These are phyloP conservation scores for Butorides virescens DNA, from an alignment of 2,113 vertebrate species.

Conservation along the genomic window DNA sequence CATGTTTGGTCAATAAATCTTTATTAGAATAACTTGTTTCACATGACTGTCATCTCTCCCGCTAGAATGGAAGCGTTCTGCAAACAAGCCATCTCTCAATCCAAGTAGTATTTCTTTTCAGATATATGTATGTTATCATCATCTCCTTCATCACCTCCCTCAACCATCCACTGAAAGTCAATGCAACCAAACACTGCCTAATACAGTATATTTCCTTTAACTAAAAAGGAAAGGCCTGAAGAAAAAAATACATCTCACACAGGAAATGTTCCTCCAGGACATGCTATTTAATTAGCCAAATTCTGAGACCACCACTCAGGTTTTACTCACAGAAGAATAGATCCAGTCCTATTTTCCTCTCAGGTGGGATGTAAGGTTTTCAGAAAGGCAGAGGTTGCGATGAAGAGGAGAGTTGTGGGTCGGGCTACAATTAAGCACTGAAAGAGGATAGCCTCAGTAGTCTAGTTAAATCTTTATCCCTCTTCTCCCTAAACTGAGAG, in stretches of 20 bases:
- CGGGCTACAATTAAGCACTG: background rate
- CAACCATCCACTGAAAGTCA: background rate
- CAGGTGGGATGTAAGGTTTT: background rate
- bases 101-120: background rate
- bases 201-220: background rate
- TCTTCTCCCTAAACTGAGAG: background rate
- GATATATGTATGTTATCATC: background rate
- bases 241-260: background rate
- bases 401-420: background rate
- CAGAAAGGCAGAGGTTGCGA: background rate
- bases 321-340: background rate
- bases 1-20: constrained; percentile 45
- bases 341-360: background rate
- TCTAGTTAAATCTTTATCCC: background rate
- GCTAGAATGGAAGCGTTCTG: background rate
- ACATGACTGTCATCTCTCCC: background rate
- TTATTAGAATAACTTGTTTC: background rate
- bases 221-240: background rate
- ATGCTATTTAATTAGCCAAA: background rate
- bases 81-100: background rate
- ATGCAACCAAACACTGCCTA: background rate
- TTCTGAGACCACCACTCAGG: background rate
- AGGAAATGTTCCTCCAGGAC: background rate
- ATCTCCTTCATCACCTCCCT: background rate
- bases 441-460: background rate